Conservation (phyloP, 2,113 vertebrate genomes). For the Ancistrus triradiatus region DNA sequence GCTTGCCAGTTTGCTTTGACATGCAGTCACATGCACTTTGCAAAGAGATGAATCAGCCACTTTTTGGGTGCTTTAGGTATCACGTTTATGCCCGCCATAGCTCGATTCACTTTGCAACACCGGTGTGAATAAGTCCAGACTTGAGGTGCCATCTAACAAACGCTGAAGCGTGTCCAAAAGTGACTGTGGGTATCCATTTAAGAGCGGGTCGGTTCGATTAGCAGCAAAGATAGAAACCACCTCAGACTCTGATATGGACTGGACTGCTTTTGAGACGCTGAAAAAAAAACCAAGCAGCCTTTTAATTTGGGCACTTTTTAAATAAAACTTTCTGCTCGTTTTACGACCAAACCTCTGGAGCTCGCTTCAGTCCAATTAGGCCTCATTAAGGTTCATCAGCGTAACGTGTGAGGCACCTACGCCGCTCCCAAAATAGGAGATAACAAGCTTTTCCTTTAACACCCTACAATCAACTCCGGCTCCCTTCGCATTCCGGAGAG, state of each 20-base stretch:
- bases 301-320: not conserved
- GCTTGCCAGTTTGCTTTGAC: conserved; percentile 26
- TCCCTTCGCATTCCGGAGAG: conserved; percentile 59
- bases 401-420: conserved; percentile 47
- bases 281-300: not conserved
- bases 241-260: too few relatives aligned
- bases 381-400: conserved; percentile 12
- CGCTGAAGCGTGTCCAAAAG: conserved; percentile 11
- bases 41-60: conserved; percentile 40
- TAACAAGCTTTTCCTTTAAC: conserved; percentile 65
- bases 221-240: too few relatives aligned
- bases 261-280: not conserved
- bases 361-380: not conserved
- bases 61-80: conserved; percentile 18
- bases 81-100: conserved; percentile 30
- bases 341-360: not conserved
- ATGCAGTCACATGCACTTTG: conserved; percentile 40
- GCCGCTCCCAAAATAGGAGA: conserved; percentile 51
- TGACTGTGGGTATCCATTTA: conserved; percentile 26
- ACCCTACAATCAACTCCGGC: conserved; percentile 62
- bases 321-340: not conserved
- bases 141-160: conserved; percentile 2
- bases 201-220: conserved; percentile 5
- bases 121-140: not conserved
- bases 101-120: conserved; percentile 27